These are phyloP conservation scores for Percopsis transmontana DNA, from an alignment of 2,113 vertebrate genomes.

Conservation along the genomic window DNA sequence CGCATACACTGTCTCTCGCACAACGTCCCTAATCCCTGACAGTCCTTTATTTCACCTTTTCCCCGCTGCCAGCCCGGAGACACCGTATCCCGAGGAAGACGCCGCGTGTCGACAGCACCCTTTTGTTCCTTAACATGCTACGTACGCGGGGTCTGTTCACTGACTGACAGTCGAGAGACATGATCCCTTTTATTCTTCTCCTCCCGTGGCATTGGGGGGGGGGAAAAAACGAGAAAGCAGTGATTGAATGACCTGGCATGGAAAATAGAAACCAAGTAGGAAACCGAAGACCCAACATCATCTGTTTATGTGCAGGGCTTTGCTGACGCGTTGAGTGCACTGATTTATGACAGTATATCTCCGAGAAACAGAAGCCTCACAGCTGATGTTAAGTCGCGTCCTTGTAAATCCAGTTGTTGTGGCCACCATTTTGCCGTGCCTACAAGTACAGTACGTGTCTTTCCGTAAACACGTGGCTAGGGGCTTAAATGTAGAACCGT, in stretches of 20 bases:
- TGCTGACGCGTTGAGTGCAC: constrained; percentile 20
- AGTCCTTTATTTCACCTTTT: constrained; percentile 32
- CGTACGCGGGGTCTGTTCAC: constrained; percentile 28
- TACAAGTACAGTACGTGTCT: constrained; percentile 25
- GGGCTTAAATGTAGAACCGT: constrained; percentile 16
- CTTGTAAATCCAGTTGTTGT: constrained; percentile 21
- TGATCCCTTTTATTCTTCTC: constrained; percentile 24
- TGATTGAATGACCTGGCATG: background rate
- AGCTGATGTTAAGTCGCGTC: background rate
- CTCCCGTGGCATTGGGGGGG: background rate
- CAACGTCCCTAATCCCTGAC: background rate
- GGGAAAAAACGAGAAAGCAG: background rate
- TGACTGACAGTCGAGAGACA: constrained; percentile 26
- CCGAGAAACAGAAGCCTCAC: no score
- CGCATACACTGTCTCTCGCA: constrained; percentile 22
- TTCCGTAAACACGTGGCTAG: constrained; percentile 12
- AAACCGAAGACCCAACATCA: background rate
- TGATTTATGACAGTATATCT: background rate
- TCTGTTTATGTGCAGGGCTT: constrained; percentile 7
- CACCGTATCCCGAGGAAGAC: constrained; percentile 34
- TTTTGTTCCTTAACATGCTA: constrained; percentile 53
- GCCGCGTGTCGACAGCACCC: constrained; percentile 19
- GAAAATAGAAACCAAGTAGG: background rate
- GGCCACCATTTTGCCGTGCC: constrained; percentile 29
- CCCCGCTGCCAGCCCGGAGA: constrained; percentile 11